These are phyloP conservation scores for Copsychus sechellarum DNA, from an alignment of 2,113 vertebrate genomes.

Conservation along the genomic window DNA sequence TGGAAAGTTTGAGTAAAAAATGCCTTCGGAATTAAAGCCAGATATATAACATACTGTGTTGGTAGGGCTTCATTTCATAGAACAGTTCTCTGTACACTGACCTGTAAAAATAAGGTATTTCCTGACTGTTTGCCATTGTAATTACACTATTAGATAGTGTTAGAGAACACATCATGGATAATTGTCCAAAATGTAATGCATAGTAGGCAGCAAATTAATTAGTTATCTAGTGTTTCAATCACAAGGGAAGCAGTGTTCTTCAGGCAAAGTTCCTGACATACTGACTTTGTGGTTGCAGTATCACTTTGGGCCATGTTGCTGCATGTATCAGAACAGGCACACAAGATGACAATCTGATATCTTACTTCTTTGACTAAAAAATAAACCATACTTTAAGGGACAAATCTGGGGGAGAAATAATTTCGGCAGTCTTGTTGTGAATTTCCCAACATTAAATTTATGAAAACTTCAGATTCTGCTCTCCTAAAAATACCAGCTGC, in stretches of 20 bases:
- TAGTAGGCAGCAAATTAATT: slow-evolving; percentile 40
- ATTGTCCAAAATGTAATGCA: neutral
- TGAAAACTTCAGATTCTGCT: neutral
- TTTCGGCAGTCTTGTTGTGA: neutral
- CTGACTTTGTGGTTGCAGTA: neutral
- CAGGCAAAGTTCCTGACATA: neutral
- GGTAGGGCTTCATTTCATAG: neutral
- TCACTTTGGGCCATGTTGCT: neutral
- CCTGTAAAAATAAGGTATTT: neutral
- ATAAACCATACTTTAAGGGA: neutral
- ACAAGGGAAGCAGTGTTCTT: slow-evolving; percentile 7
- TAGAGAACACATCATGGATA: neutral
- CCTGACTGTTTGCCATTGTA: neutral
- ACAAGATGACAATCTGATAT: neutral
- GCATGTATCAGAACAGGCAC: neutral
- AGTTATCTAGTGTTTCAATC: neutral
- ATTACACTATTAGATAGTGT: neutral
- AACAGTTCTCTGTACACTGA: neutral
- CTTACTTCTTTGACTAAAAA: neutral
- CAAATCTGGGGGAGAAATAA: neutral
- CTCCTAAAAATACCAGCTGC: neutral
- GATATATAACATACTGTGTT: neutral
- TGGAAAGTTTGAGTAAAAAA: neutral
- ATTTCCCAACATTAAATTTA: neutral
- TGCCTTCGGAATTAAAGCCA: neutral